These are phyloP conservation scores for Cheirogaleus major DNA, from an alignment of 2,797 vertebrate genomes.

Conservation along the genomic window DNA sequence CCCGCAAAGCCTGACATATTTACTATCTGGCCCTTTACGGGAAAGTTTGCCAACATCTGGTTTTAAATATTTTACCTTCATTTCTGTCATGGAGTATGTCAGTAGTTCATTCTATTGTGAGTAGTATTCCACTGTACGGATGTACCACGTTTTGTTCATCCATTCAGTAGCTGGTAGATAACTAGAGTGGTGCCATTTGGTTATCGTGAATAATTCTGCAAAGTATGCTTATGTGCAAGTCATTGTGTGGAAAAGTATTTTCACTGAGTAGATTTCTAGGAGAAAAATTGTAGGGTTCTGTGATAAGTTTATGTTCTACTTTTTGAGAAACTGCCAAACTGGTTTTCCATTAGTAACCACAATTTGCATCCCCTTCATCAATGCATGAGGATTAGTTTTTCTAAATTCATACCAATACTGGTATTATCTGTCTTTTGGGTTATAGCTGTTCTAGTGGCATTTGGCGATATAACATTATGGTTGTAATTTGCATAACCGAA, in stretches of 20 bases:
- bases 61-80: background rate
- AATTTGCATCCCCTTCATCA: background rate
- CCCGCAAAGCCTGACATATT: background rate
- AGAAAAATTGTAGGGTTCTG: background rate
- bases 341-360: background rate
- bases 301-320: background rate
- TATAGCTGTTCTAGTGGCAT: background rate
- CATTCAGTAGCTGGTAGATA: background rate
- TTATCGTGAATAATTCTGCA: background rate
- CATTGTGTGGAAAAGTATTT: background rate
- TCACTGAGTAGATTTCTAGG: background rate
- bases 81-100: background rate
- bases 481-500: background rate
- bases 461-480: background rate
- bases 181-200: background rate
- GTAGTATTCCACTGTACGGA: no score
- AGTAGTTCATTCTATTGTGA: background rate
- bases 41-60: background rate
- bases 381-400: background rate
- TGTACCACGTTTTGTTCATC: no score
- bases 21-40: background rate
- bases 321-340: background rate
- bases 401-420: background rate
- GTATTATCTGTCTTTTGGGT: background rate
- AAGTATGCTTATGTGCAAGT: background rate